Percentiles rank a stretch among this genome's conserved stretches.
These are phyloP conservation scores for Mimachlamys varia DNA, from an alignment of 2,888 invertebrate genomes.

Conservation along the genomic window DNA sequence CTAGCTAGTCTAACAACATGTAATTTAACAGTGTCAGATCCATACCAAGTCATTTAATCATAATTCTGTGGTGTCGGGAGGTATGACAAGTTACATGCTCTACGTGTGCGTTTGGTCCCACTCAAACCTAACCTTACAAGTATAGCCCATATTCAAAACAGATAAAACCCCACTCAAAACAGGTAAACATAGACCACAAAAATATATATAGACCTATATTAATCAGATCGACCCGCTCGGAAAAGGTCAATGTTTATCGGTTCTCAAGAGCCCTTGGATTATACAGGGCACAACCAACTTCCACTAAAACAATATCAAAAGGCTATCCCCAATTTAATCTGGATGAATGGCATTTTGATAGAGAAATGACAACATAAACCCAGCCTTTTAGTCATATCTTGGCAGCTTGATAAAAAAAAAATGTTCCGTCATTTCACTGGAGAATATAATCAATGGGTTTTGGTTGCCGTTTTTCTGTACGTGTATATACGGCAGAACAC, in stretches of 20 bases:
- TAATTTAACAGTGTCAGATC: neutral
- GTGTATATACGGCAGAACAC: neutral
- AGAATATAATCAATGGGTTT: neutral
- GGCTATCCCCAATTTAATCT: neutral
- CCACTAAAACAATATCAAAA: neutral
- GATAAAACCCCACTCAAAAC: neutral
- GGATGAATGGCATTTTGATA: neutral
- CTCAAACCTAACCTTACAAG: neutral
- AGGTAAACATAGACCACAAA: neutral
- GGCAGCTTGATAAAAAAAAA: neutral
- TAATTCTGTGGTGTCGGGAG: neutral
- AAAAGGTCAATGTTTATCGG: conserved; percentile 16
- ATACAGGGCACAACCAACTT: neutral
- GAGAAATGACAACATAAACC: conserved; percentile 1
- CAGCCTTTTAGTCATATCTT: neutral
- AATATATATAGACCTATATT: neutral
- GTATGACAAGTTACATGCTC: neutral
- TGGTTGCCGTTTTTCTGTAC: neutral
- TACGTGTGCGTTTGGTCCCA: neutral
- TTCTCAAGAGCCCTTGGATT: neutral
- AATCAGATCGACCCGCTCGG: neutral
- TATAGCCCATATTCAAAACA: neutral
- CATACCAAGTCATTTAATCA: neutral
- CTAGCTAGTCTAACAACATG: neutral
- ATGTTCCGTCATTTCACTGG: neutral